Conservation (phyloP, 2,797 vertebrate species). For the Sebastes steindachneri region DNA sequence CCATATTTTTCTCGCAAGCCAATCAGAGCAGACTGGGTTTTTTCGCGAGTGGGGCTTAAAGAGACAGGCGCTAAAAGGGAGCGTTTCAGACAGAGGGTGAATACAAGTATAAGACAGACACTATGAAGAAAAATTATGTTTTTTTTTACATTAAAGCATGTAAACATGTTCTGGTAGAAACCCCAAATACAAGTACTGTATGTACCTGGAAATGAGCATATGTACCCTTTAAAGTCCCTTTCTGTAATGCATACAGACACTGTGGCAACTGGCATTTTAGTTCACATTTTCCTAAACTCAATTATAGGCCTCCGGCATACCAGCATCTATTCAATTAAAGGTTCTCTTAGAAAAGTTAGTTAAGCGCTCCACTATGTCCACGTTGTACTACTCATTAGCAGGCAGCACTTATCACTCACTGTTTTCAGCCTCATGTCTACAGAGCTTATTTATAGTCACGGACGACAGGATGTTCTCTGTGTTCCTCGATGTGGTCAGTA, state of each 20-base stretch:
- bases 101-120: too few species aligned
- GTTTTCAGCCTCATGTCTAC: not conserved
- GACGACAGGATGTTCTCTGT: not conserved
- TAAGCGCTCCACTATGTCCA: not conserved
- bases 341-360: slow-evolving; percentile 21
- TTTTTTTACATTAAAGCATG: not conserved
- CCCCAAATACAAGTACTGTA: not conserved
- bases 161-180: not conserved
- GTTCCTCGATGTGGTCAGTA: not conserved
- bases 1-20: too few species aligned
- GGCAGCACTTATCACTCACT: not conserved
- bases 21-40: too few species aligned
- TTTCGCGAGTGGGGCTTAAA: too few species aligned
- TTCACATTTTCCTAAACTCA: slow-evolving; percentile 9
- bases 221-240: not conserved
- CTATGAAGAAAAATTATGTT: not conserved
- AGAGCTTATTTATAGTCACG: not conserved
- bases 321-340: slow-evolving; percentile 19
- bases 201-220: not conserved
- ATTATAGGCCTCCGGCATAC: slow-evolving; percentile 12
- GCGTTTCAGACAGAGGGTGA: too few species aligned
- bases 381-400: not conserved
- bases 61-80: too few species aligned
- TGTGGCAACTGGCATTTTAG: slow-evolving; percentile 9
- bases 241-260: not conserved